Evolutionary conservation across 2,888 invertebrate species (phyloP), one percentile per base, ranked within the genome.

Genomic region (Mamestra brassicae): DNA sequence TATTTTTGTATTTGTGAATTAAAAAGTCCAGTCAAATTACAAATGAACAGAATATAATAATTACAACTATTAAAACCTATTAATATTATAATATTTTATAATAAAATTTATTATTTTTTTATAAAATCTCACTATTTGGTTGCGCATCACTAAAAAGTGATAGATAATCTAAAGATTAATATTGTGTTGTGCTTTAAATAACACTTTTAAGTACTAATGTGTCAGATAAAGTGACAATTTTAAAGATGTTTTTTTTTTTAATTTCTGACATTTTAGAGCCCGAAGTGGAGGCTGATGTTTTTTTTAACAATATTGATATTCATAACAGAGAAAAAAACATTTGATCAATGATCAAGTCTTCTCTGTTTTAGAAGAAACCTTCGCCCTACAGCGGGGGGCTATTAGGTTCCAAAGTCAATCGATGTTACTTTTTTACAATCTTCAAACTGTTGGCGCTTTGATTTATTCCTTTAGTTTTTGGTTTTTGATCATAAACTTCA

Each of bases 101-200:
- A 84, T 85, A 83, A 80, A 81, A 80, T 86, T 86, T 79, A 83
- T 77, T 84, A 80, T 77, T 85, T 85, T 88, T 88, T 90, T 89
- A 89, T 80, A 93, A 94, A 94, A 94, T 94, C 94, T 95, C 94
- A 94, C 95, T 95, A 94, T 93, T 88, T 78, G 80, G 88, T 90
- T 90, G 89, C 90, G 84, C 81, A 88, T 76, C 89, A 89, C 86
- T 81, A 71, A 78, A 83, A 80, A 77, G 85, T 86, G 87, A 87
- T 8, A 81, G 76, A 77, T 80, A 86, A 73, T 77, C 67, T 81
- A 81, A 79, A 55, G 65, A 79, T 80, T 75, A 71, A 71, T 71
- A 68, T 65, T 72, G 66, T 82, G 69, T 76, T 78, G 77, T 71
- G 66, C 65, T 68, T 76, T 76, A 78, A 68, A 84, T 65, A 74